Base-by-base conservation (phyloP, 2,797 vertebrate species). In the Malacoctenus gilli region DNA sequence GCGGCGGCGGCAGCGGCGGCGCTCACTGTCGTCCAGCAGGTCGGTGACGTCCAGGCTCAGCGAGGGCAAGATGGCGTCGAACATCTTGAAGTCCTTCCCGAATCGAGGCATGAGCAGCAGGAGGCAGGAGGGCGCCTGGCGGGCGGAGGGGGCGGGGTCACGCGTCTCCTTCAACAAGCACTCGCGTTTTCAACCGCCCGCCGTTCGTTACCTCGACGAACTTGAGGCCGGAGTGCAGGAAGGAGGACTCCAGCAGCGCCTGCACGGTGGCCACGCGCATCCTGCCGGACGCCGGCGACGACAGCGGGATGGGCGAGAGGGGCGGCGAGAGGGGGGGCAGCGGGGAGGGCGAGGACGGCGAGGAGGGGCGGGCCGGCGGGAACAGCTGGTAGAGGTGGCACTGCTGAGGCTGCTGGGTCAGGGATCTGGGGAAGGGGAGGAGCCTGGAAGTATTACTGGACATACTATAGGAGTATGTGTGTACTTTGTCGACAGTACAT, bases 41-140 rank as follows among this genome's bases (percentile, higher is more conserved):
- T 94, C 93, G 0, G 94, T 94, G 79, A 95, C 86, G 87, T 94
- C 93, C 22, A 95, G 83, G 41, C 77, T 86, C 32, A 93, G 86
- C 0, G 90, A 89, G 1, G 94, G 93, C 58, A 92, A 80, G 64
- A 94, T 94, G 76, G 88, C 91, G 1, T 90, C 91, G 50, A 93
- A 95, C 91, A 94, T 94, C 75, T 94, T 95, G 66, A 92, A 95
- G 63, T 94, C 92, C 65, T 93, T 94, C 2, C 94, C 93, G 15
- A 94, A 94, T 9, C 94, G 72, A 5, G 94, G 94, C 93, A 94
- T 94, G 43, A 94, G 92, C 55, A 95, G 87, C 0, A 91, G 63
- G 25, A 95, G 85, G 55, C 93, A 94, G 36, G 94, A 94, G 0
- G 94, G 93, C 39, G 92, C 92, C 94, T 95, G 79, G 0, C 0